Conservation (phyloP, 2,113 vertebrate species). For the Pipra filicauda region DNA sequence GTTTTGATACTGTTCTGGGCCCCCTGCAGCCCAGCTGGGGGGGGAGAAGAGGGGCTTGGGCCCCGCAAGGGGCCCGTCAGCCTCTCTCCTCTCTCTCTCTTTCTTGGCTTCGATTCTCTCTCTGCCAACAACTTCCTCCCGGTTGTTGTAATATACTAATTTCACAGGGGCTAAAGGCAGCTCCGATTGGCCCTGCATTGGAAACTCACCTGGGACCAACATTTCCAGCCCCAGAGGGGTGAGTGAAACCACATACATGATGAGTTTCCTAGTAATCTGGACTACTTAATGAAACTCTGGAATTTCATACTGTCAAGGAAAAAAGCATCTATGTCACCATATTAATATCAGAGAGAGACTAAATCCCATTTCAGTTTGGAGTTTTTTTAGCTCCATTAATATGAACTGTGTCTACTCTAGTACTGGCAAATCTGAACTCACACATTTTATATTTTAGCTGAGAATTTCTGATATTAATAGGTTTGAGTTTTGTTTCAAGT, state of each 20-base stretch:
- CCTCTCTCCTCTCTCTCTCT: too few species aligned
- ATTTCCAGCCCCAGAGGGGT: too few species aligned
- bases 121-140: too few species aligned
- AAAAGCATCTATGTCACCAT: not conserved
- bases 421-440: not conserved
- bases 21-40: too few species aligned
- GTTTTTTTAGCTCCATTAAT: not conserved
- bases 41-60: too few species aligned
- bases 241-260: not conserved
- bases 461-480: not conserved
- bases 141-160: too few species aligned
- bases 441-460: not conserved
- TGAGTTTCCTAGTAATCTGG: not conserved
- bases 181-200: too few species aligned
- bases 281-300: not conserved
- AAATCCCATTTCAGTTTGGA: not conserved
- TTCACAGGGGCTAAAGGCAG: too few species aligned
- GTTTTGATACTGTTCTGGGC: too few species aligned
- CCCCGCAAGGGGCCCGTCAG: too few species aligned
- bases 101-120: too few species aligned
- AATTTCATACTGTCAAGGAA: not conserved
- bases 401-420: not conserved
- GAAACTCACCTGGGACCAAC: too few species aligned
- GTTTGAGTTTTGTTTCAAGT: not conserved
- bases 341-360: not conserved